Evolutionary conservation across 2,113 vertebrate species (phyloP).

Genomic region (Eulemur macaco): DNA sequence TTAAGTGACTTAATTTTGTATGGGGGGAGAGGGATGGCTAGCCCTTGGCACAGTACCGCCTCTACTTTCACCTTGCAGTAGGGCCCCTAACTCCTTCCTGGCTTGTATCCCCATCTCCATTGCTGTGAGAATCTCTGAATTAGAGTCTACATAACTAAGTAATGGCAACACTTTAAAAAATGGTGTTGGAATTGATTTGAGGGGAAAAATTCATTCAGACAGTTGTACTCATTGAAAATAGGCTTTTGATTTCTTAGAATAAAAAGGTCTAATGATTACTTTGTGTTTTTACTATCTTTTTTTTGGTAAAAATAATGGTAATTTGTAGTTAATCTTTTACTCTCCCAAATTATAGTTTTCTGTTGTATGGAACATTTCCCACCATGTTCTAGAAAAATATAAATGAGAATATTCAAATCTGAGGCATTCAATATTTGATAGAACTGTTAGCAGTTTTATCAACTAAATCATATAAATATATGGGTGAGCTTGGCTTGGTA

Average conservation of each 20-base stretch:
- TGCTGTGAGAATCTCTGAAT: background rate
- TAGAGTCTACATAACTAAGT: background rate
- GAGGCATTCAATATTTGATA: slow-evolving; percentile 42
- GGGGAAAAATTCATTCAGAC: background rate
- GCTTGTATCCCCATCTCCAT: background rate
- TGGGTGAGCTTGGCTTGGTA: background rate
- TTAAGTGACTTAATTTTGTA: background rate
- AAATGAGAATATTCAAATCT: background rate
- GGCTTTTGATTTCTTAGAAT: background rate
- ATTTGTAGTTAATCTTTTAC: background rate
- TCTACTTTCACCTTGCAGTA: background rate
- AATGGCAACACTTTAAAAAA: background rate
- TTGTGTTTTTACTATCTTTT: background rate
- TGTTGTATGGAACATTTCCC: background rate
- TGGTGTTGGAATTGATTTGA: slow-evolving; percentile 12
- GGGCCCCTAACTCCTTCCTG: background rate
- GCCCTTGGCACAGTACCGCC: background rate
- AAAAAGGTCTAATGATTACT: background rate
- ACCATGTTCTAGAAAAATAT: slow-evolving; percentile 13
- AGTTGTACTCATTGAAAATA: slow-evolving; percentile 11
- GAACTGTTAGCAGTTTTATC: background rate
- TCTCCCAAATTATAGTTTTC: background rate
- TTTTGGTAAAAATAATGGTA: background rate
- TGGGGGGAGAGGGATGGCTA: background rate
- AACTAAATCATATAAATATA: background rate